A percentile compares a stretch with the other conserved stretches of the same genome.
These are phyloP conservation scores for Malthinus seriepunctatus DNA, from an alignment of 2,888 invertebrate species.

Conservation along the genomic window DNA sequence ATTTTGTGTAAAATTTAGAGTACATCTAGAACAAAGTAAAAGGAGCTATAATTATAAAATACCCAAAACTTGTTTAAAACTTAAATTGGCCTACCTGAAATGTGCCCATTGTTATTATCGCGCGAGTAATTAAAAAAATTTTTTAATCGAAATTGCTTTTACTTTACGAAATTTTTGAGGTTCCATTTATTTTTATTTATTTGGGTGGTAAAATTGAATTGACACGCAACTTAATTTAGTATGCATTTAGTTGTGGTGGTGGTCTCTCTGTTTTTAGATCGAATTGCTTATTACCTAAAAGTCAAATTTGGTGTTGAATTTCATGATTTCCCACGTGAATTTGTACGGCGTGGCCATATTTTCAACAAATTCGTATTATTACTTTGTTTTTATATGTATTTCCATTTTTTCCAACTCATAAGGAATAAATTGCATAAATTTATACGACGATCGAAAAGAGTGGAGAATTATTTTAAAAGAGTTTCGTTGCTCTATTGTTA, in stretches of 20 bases:
- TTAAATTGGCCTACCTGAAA: constrained; percentile 7
- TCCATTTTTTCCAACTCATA: too few species aligned
- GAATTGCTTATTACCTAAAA: constrained; percentile 17
- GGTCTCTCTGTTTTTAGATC: constrained; percentile 5
- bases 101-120: too few species aligned
- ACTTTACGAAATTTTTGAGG: too few species aligned
- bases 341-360: background rate
- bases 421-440: too few species aligned
- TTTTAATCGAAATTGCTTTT: too few species aligned
- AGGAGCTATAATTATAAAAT: constrained; percentile 3
- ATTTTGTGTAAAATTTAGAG: constrained; percentile 4
- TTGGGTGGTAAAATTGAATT: background rate
- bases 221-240: background rate
- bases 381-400: too few species aligned
- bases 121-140: too few species aligned
- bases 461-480: too few species aligned
- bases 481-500: too few species aligned
- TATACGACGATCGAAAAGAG: too few species aligned
- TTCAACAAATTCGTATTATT: background rate
- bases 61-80: constrained; percentile 9
- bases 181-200: too few species aligned
- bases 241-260: background rate
- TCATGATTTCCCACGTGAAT: constrained; percentile 10
- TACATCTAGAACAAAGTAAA: constrained; percentile 6
- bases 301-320: constrained; percentile 11